Evolutionary conservation across 2,888 invertebrate genomes (phyloP), one percentile per base, ranked within the genome.

Genomic region (Hirudinaria manillensis): DNA sequence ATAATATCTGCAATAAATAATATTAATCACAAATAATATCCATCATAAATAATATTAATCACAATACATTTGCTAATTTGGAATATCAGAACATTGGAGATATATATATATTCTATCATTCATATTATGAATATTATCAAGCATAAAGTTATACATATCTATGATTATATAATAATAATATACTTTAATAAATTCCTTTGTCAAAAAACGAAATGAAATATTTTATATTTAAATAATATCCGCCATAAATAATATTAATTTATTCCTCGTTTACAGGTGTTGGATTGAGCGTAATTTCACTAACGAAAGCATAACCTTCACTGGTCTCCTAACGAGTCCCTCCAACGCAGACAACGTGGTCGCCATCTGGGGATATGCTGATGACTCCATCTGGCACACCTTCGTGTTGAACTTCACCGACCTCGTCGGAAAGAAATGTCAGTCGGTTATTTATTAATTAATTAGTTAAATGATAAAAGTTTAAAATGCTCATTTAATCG

Each of bases 241-340:
- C n/a, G n/a, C n/a, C n/a, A n/a, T n/a, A n/a, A n/a, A n/a, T n/a
- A n/a, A n/a, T n/a, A n/a, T n/a, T 24, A 16, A 27, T 56, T 27
- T 1, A 2, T 61, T 61, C 24, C n/a, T 61, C 10, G 29, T 6
- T 38, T 38, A 3, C 65, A 78, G 80, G 36, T 85, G 85, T 77
- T 85, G 85, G 85, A 83, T 83, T 76, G 80, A 80, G 34, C 83
- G 84, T 78, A 77, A 80, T 36, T 85, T 82, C 78, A 83, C 84
- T 0, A 75, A 80, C 19, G 81, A 84, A 66, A 38, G 77, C n/a
- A 36, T 77, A 24, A 24, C 68, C 1, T 76, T 76, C 56, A 77
- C 81, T 72, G 83, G 84, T 1, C 79, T 85, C 34, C 77, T 85
- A 55, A 83, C 83, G 0, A 84, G 84, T 76, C 85, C 85, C 1